These are phyloP conservation scores for Lypha dubia DNA, from an alignment of 2,888 invertebrate species.

Conservation along the genomic window DNA sequence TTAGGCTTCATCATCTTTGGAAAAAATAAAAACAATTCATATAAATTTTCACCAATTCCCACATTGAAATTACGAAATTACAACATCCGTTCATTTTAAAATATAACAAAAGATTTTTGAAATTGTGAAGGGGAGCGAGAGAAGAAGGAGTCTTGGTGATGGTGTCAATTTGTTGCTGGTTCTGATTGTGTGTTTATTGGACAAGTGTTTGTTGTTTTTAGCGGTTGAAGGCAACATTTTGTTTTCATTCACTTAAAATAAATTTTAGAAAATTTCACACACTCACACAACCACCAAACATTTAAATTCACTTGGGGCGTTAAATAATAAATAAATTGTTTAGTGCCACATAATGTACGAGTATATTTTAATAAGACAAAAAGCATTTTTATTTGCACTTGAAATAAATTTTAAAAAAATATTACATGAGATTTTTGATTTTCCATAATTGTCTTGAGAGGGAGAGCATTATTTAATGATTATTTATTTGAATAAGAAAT, in stretches of 20 bases:
- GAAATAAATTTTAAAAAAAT: background rate
- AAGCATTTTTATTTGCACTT: slow-evolving; percentile 1
- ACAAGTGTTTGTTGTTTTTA: slow-evolving; percentile 5
- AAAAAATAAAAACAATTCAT: slow-evolving; percentile 42
- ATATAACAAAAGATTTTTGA: background rate
- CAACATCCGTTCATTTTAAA: slow-evolving; percentile 65
- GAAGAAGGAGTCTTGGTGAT: slow-evolving; percentile 19
- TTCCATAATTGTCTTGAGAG: background rate
- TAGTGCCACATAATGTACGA: background rate
- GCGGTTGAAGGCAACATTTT: slow-evolving; percentile 18
- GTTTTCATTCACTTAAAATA: slow-evolving; percentile 49
- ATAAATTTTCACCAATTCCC: slow-evolving; percentile 25
- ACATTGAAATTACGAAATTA: slow-evolving; percentile 53
- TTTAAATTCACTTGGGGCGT: slow-evolving; percentile 40
- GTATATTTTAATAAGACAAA: background rate
- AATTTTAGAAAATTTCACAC: slow-evolving; percentile 50
- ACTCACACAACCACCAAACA: background rate
- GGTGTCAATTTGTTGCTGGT: slow-evolving; percentile 42
- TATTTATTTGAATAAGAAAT: too few relatives aligned
- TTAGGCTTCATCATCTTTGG: background rate
- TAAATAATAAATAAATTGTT: slow-evolving; percentile 38
- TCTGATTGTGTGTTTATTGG: slow-evolving; percentile 4
- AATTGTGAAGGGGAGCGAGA: background rate
- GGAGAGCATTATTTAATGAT: too few relatives aligned
- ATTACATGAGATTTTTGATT: background rate